Evolutionary conservation across 1,140 invertebrate species (phyloP).

Genomic region (Ericerus pela): DNA sequence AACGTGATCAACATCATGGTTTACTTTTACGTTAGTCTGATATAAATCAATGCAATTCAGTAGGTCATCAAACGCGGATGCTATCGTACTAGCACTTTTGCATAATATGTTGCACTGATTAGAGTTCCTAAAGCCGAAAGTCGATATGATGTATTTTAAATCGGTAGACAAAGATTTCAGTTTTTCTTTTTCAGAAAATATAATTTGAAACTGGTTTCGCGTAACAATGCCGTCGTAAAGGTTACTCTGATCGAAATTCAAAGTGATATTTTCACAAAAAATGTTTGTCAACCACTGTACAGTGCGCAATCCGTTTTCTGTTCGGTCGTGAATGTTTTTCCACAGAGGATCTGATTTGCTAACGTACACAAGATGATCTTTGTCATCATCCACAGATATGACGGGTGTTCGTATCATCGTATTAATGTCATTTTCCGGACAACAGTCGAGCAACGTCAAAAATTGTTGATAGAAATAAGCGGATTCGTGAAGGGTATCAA

Average conservation of each 20-base stretch:
- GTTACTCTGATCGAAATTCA: neutral
- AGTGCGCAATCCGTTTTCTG: neutral
- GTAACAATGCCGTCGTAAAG: neutral
- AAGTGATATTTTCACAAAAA: neutral
- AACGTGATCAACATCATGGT: too few species aligned
- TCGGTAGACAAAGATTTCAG: neutral
- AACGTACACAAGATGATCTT: slow-evolving; percentile 34
- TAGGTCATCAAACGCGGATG: neutral
- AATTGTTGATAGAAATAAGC: slow-evolving; percentile 41
- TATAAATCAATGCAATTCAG: neutral
- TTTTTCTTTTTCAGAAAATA: neutral
- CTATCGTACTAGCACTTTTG: neutral
- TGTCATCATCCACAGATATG: slow-evolving; percentile 9
- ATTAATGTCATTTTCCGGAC: slow-evolving; percentile 31
- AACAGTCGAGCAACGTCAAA: slow-evolving; percentile 40
- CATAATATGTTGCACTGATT: neutral
- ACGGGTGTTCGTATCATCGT: neutral
- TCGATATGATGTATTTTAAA: neutral
- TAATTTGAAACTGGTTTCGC: neutral
- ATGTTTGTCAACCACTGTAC: neutral
- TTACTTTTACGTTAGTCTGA: too few species aligned
- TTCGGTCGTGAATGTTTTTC: slow-evolving; percentile 23
- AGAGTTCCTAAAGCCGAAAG: neutral
- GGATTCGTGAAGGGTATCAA: slow-evolving; percentile 34
- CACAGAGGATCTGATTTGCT: slow-evolving; percentile 37